These are phyloP conservation scores for Pipra filicauda DNA, from an alignment of 2,113 vertebrate species.

Conservation along the genomic window DNA sequence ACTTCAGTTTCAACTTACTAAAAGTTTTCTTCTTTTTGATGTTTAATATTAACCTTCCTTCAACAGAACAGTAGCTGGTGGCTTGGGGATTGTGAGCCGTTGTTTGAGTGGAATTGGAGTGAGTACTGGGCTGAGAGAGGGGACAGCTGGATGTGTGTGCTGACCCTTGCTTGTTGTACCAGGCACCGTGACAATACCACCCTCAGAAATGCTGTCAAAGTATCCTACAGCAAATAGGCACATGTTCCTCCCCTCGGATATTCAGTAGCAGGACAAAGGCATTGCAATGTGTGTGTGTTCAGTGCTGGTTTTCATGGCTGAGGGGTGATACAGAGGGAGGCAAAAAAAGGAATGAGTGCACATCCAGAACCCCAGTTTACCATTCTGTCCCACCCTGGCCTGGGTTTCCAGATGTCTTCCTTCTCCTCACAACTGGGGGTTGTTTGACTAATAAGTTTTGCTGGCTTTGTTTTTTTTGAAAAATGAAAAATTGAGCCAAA, in stretches of 20 bases:
- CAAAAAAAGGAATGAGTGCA: background rate
- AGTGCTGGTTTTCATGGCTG: background rate
- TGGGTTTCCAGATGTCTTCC: background rate
- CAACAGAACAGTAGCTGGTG: background rate
- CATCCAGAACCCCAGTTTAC: background rate
- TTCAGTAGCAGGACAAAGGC: background rate
- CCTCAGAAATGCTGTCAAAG: background rate
- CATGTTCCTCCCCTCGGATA: background rate
- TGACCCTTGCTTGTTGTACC: background rate
- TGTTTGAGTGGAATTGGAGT: background rate
- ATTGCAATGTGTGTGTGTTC: accelerated
- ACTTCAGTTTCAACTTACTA: background rate
- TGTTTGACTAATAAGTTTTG: background rate
- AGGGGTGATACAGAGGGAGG: background rate
- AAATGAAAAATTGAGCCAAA: background rate
- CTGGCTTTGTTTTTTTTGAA: background rate
- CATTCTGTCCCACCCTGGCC: background rate
- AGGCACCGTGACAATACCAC: background rate
- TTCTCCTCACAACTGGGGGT: background rate
- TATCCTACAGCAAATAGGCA: background rate
- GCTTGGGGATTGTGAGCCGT: background rate
- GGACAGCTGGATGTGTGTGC: background rate
- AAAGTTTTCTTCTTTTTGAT: background rate
- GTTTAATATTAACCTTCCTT: background rate
- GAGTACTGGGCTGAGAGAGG: background rate